Conservation (phyloP, 2,113 vertebrate species). For the Semicossyphus pulcher region DNA sequence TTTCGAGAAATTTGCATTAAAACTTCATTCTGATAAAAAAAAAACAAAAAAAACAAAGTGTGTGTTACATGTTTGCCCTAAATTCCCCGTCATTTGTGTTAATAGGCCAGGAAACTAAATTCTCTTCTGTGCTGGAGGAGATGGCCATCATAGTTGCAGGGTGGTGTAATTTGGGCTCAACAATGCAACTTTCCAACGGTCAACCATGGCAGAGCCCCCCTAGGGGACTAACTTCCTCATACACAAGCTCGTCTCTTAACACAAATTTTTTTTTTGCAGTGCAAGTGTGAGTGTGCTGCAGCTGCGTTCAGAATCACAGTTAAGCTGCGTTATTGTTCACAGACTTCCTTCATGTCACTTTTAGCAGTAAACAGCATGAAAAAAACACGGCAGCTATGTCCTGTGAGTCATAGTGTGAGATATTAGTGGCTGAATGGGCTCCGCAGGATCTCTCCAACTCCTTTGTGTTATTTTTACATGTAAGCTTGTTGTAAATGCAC, state of each 20-base stretch:
- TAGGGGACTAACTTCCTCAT: constrained; percentile 68
- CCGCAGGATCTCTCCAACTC: no score
- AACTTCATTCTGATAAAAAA: no score
- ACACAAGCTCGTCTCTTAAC: constrained; percentile 57
- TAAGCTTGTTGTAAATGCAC: neutral
- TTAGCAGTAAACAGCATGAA: neutral
- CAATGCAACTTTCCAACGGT: constrained; percentile 51
- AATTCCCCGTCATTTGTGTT: neutral
- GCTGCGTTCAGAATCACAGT: constrained; percentile 43
- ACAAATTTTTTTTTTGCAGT: neutral
- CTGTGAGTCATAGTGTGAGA: constrained; percentile 29
- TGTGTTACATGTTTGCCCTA: neutral
- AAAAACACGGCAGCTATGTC: neutral
- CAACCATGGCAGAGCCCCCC: constrained; percentile 6
- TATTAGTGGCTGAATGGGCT: no score
- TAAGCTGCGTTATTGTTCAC: constrained; percentile 47
- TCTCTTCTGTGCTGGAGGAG: constrained; percentile 11
- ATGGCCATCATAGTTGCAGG: neutral
- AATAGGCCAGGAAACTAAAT: constrained; percentile 39
- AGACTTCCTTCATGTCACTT: constrained; percentile 54
- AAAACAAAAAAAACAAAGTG: neutral
- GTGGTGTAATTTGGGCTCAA: constrained; percentile 17
- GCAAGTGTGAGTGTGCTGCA: constrained; percentile 24
- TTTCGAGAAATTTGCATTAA: no score
- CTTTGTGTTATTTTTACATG: no score